These are phyloP conservation scores for Macquaria australasica DNA, from an alignment of 2,113 vertebrate genomes.

Conservation along the genomic window DNA sequence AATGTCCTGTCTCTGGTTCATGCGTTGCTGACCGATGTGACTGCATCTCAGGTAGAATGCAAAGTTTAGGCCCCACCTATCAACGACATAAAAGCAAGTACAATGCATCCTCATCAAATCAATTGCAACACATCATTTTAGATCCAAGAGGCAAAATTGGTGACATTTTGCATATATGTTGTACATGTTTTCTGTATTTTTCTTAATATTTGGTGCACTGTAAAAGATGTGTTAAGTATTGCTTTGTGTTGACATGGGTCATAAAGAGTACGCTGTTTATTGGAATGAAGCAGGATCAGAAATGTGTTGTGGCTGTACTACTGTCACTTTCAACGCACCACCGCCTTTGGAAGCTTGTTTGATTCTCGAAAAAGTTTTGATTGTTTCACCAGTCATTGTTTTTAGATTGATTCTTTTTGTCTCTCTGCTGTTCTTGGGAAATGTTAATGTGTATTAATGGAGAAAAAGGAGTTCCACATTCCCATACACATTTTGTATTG, in stretches of 20 bases:
- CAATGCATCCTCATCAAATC: constrained; percentile 61
- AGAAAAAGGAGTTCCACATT: constrained; percentile 86
- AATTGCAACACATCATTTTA: constrained; percentile 65
- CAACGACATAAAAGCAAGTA: constrained; percentile 67
- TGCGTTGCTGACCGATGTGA: constrained; percentile 74
- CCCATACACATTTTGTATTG: constrained; percentile 91
- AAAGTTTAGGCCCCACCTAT: constrained; percentile 77
- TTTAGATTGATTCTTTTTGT: constrained; percentile 83
- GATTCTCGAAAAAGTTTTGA: constrained; percentile 72
- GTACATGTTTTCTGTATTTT: constrained; percentile 86
- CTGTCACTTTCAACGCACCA: constrained; percentile 73
- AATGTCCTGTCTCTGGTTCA: constrained; percentile 83
- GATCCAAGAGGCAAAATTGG: constrained; percentile 69
- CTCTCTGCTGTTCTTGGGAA: constrained; percentile 88
- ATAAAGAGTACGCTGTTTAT: constrained; percentile 76
- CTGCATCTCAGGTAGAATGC: constrained; percentile 87
- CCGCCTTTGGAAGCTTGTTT: constrained; percentile 67
- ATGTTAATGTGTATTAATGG: constrained; percentile 88
- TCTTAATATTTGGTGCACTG: constrained; percentile 86
- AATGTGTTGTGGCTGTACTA: constrained; percentile 77
- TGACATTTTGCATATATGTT: constrained; percentile 82
- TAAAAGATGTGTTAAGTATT: constrained; percentile 85
- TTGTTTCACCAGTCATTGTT: constrained; percentile 83
- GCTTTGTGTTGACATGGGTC: constrained; percentile 83
- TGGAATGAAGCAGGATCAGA: constrained; percentile 76